Evolutionary conservation across 2,888 invertebrate genomes (phyloP).

Genomic region (Dermolepida albohirtum): DNA sequence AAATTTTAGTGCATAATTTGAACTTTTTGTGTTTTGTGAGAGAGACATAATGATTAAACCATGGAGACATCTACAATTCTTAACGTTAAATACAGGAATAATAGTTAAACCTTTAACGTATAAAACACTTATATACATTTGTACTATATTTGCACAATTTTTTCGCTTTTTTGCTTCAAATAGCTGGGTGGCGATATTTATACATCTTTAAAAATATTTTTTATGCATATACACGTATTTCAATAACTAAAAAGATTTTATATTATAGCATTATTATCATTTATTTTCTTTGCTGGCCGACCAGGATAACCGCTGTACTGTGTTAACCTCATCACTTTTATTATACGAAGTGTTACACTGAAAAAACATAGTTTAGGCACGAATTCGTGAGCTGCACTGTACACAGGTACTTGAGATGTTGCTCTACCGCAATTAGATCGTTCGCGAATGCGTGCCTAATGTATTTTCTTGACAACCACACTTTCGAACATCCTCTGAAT

Average conservation of each 20-base stretch:
- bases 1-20: conserved; percentile 44
- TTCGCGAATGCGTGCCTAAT: conserved; percentile 7
- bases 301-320: conserved; percentile 9
- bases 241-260: conserved; percentile 10
- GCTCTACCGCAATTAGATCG: not conserved
- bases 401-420: conserved; percentile 13
- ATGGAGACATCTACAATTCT: conserved; percentile 42
- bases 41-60: conserved; percentile 42
- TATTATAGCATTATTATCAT: conserved; percentile 5
- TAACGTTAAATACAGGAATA: conserved; percentile 35
- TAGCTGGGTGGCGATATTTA: conserved; percentile 5
- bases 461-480: conserved; percentile 15
- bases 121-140: conserved; percentile 46
- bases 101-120: conserved; percentile 39
- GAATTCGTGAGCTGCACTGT: not conserved
- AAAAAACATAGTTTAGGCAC: conserved; percentile 16
- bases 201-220: conserved; percentile 7
- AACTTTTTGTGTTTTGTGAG: conserved; percentile 40
- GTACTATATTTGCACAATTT: conserved; percentile 43
- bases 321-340: conserved; percentile 38
- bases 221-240: not conserved
- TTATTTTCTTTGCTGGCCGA: conserved; percentile 3
- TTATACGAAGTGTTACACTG: conserved; percentile 37
- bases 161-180: conserved; percentile 6
- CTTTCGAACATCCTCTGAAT: conserved; percentile 23